Evolutionary conservation across 2,797 vertebrate genomes (phyloP), one percentile per base, ranked within the genome.

Genomic region (Sardinella longiceps): DNA sequence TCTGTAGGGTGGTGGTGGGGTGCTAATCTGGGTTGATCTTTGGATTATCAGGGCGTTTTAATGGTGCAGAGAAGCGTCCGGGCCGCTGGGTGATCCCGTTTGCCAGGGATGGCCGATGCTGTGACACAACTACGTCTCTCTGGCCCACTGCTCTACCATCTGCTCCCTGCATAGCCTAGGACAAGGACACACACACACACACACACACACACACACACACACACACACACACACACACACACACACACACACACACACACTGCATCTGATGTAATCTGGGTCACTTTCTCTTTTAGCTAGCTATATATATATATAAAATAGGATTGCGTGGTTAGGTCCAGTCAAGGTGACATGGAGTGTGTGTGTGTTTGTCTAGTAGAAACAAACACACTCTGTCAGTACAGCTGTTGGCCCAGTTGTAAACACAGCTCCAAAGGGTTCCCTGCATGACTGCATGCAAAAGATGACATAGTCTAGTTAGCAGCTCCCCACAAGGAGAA

Each of bases 91-190:
- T 63, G 60, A 63, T 63, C 60, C 25, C 10, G 25, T 28, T 63
- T 30, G 25, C 25, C 48, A 14, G 25, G 60, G 60, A 63, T 10
- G 60, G 60, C 60, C 25, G 60, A 30, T 25, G 2, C 9, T 60
- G 56, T 60, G 56, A 60, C 56, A 60, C 56, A 60, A 60, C 56
- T n/a, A n/a, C n/a, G 56, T 60, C 56, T 60, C 56, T 60, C 23
- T n/a, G 56, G 23, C 23, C 56, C 23, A 25, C n/a, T 25, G 23
- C 56, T n/a, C 56, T n/a, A 25, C 56, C 56, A 60, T 60, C 56
- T 60, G 56, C 56, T 60, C 56, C n/a, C 56, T 60, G 51, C 56
- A 25, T 25, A 6, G 56, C 56, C 56, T n/a, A 10, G 56, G 48
- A 60, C 9, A 23, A n/a, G n/a, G n/a, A 60, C 56, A 25, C 23